A percentile compares a stretch with the other conserved stretches of the same genome.
These are phyloP conservation scores for zebrafish (Danio rerio) DNA, from an alignment of 2,113 vertebrate genomes.

Conservation along the genomic window GRCz12tu NC_133192.1:27643501-27644000, in stretches of 20 bases:
- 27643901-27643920: too few relatives aligned
- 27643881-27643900: neutral
- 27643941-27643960: too few relatives aligned
- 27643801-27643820: neutral
- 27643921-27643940: too few relatives aligned
- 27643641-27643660: slow-evolving; percentile 19
- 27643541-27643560: neutral
- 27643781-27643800: neutral
- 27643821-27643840: neutral
- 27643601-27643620: neutral
- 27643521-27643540: neutral
- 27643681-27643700: slow-evolving; percentile 4
- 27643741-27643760: neutral
- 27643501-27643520: slow-evolving; percentile 4
- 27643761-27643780: neutral
- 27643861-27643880: neutral
- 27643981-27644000: too few relatives aligned
- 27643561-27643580: slow-evolving; percentile 11
- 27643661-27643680: neutral
- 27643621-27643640: slow-evolving; percentile 23
- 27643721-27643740: neutral
- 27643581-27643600: neutral
- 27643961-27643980: too few relatives aligned
- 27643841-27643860: neutral
- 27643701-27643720: neutral